Percentiles rank a stretch among this genome's conserved stretches.
Conservation (phyloP, 2,113 vertebrate species). For the Dicrurus megarhynchus region DNA sequence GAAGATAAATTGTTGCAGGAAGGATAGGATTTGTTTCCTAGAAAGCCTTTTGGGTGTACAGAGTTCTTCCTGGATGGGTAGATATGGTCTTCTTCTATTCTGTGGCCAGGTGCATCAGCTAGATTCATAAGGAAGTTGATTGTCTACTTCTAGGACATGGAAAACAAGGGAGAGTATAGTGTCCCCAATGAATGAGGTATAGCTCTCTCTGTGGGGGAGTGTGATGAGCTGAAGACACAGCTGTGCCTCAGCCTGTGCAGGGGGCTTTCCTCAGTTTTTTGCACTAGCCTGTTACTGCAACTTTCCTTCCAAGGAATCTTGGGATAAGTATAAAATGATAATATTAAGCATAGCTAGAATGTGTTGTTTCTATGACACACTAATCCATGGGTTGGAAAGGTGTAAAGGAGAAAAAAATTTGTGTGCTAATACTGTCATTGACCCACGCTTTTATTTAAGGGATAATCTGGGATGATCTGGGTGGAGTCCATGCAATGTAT, state of each 20-base stretch:
- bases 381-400: background rate
- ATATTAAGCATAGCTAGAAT: accelerated
- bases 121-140: background rate
- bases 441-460: background rate
- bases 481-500: conserved; percentile 65
- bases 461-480: conserved; percentile 57
- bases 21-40: background rate
- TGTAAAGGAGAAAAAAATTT: background rate
- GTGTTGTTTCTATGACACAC: background rate
- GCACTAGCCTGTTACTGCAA: background rate
- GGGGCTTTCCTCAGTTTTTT: background rate
- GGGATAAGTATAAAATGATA: background rate
- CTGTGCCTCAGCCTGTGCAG: background rate
- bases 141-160: background rate
- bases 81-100: background rate
- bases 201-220: background rate
- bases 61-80: background rate
- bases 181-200: background rate
- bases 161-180: background rate
- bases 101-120: background rate
- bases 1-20: background rate
- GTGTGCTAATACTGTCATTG: background rate
- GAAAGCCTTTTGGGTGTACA: background rate
- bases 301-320: background rate
- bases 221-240: background rate